Conservation (phyloP, 2,888 invertebrate species). For the Dorcus parallelipipedus region DNA sequence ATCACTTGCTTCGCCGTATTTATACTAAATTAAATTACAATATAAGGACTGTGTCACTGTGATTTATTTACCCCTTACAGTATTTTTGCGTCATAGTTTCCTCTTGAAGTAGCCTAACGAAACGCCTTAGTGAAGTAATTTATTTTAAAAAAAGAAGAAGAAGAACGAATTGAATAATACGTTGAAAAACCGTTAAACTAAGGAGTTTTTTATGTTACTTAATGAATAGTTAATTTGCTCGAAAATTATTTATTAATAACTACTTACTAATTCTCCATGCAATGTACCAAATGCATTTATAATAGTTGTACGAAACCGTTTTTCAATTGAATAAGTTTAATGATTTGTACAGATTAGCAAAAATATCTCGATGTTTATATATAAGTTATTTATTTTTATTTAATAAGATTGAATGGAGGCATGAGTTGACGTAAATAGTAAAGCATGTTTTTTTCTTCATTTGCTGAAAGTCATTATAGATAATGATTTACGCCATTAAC, state of each 20-base stretch:
- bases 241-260: constrained; percentile 4
- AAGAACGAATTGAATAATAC: too few species aligned
- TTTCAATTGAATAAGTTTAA: constrained; percentile 14
- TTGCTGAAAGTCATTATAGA: constrained; percentile 7
- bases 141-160: too few species aligned
- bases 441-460: constrained; percentile 24
- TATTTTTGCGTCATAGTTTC: constrained; percentile 19
- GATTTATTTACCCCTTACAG: constrained; percentile 37
- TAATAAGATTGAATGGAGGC: constrained; percentile 12
- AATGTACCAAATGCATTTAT: constrained; percentile 38
- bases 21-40: constrained; percentile 10
- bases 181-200: neutral
- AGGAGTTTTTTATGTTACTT: neutral
- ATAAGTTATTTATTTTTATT: constrained; percentile 34
- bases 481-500: neutral
- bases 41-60: constrained; percentile 38
- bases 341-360: constrained; percentile 29
- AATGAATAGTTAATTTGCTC: constrained; percentile 2
- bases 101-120: neutral
- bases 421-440: constrained; percentile 12
- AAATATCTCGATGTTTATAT: constrained; percentile 26
- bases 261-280: constrained; percentile 17
- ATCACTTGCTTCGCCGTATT: constrained; percentile 16
- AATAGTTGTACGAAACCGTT: constrained; percentile 16
- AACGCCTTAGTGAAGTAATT: neutral